Evolutionary conservation across 2,888 invertebrate species (phyloP).

Genomic region (Thereva unica): DNA sequence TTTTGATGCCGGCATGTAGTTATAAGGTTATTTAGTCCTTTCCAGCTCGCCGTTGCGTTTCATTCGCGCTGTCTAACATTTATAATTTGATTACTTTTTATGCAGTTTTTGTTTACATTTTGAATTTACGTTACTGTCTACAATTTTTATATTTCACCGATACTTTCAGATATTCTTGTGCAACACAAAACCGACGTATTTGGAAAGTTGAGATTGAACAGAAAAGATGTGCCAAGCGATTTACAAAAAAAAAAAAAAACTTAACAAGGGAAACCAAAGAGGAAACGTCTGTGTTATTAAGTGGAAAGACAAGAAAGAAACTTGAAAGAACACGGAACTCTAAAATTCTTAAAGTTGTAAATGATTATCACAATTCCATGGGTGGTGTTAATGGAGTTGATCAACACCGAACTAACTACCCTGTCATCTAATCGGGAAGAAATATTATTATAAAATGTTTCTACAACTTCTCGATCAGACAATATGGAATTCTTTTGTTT

Average conservation of each 20-base stretch:
- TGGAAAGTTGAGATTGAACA: conserved; percentile 13
- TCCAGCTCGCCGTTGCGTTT: too few species aligned
- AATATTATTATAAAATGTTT: too few species aligned
- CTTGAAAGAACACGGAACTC: not conserved
- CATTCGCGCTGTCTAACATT: too few species aligned
- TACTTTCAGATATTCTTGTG: conserved; percentile 8
- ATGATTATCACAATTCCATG: conserved; percentile 10
- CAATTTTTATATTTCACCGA: conserved; percentile 14
- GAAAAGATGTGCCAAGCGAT: conserved; percentile 6
- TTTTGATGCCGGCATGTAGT: too few species aligned
- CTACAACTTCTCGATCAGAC: too few species aligned
- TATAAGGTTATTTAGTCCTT: too few species aligned
- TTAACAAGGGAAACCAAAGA: not conserved
- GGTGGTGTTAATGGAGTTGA: conserved; percentile 19
- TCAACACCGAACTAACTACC: conserved; percentile 8
- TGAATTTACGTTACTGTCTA: not conserved
- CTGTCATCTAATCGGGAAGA: not conserved
- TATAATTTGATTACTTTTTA: too few species aligned
- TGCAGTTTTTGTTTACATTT: too few species aligned
- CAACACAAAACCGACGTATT: conserved; percentile 14
- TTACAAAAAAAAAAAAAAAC: conserved; percentile 20
- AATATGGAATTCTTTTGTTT: too few species aligned
- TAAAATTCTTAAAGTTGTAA: conserved; percentile 9
- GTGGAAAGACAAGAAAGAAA: conserved; percentile 8
- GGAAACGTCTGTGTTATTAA: conserved; percentile 19